Percentiles rank a stretch among this genome's conserved stretches.
Evolutionary conservation across 2,888 invertebrate species (phyloP).

Genomic region (Strigamia crassipes): DNA sequence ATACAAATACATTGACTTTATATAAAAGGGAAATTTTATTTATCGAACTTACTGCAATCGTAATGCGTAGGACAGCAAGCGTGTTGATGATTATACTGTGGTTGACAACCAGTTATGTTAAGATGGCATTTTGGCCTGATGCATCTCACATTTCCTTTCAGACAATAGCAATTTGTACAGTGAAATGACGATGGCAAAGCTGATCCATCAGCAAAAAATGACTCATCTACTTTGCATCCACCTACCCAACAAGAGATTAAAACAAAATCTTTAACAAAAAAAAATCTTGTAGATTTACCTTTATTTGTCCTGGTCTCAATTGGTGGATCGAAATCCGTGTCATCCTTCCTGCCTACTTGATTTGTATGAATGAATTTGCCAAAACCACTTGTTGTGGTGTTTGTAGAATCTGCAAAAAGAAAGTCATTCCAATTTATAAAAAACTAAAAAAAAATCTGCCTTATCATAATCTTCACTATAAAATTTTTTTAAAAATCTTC

Average conservation of each 20-base stretch:
- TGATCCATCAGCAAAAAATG: not conserved
- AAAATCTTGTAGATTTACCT: not conserved
- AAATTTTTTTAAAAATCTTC: no score
- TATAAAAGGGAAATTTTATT: no score
- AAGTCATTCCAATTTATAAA: not conserved
- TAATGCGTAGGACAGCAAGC: not conserved
- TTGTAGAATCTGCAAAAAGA: not conserved
- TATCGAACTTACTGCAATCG: not conserved
- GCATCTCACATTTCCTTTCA: not conserved
- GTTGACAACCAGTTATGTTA: not conserved
- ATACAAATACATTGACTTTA: no score
- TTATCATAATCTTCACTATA: not conserved
- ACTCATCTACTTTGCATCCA: constrained; percentile 12
- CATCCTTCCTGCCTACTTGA: not conserved
- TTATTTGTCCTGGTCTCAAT: not conserved
- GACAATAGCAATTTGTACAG: constrained; percentile 17
- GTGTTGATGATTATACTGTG: constrained; percentile 12
- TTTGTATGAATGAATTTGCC: not conserved
- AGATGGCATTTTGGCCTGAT: not conserved
- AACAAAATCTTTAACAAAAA: not conserved
- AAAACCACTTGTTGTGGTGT: not conserved
- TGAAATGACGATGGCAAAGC: not conserved
- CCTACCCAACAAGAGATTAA: not conserved
- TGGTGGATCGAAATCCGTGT: not conserved
- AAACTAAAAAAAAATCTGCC: not conserved